Base-by-base conservation (phyloP, 2,113 vertebrate species). In the Ascaphus truei region DNA sequence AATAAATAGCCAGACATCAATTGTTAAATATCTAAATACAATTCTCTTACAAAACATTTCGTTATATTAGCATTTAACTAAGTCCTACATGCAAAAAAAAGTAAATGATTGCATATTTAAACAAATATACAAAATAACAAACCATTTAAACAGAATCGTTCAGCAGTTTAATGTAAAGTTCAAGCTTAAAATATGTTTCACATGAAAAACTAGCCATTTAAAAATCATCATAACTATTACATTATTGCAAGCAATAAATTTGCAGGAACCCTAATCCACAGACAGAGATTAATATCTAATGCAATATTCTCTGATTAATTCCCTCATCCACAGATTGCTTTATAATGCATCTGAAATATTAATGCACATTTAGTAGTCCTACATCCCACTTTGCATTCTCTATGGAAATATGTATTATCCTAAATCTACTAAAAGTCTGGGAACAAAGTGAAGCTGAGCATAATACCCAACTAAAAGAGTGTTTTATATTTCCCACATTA, bases 321-420 rank as follows among this genome's bases (percentile, higher is more conserved):
- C 66, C 45, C 56, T 51, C 43, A 30, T 60, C 66, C 33, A 30
- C 66, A 69, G 66, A 69, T 60, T 60, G 56, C 66, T 60, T 60
- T 69, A 69, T 69, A 69, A 69, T 69, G 66, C 66, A 45, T 60
- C 56, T 69, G 66, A 69, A 69, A 69, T 69, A 69, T 69, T 69
- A 69, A 69, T 69, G 66, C 56, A 51, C 56, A 69, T 69, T 69
- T 69, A 69, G 56, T 27, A 37, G 23, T 22, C 60, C 33, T 60
- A 20, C 56, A 16, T 37, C 25, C 31, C 56, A 57, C 25, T 57
- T 57, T 57, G 27, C 31, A 34, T 34, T 57, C 53, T 31, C 31
- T 5, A 15, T 51, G 31, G 66, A 60, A 60, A 60, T 51, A 69
- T 69, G 37, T 69, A 69, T 69, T 69, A 69, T 60, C 66, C 39